Conservation (phyloP, 2,888 invertebrate genomes). For the Nomada fabriciana region DNA sequence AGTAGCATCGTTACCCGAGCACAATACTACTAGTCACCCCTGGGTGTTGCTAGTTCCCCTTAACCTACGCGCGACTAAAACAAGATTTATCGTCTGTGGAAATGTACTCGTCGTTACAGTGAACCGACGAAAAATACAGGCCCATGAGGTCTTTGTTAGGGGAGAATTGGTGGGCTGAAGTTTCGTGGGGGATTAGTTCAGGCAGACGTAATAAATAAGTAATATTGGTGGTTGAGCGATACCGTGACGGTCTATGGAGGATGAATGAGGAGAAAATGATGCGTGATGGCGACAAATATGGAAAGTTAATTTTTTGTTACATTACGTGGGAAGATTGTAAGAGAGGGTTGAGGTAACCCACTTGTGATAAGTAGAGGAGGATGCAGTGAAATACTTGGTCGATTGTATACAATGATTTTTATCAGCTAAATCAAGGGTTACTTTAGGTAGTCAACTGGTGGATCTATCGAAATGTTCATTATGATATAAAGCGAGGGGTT, state of each 20-base stretch:
- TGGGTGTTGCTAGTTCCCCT: slow-evolving; percentile 61
- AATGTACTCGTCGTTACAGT: slow-evolving; percentile 45
- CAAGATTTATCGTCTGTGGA: slow-evolving; percentile 60
- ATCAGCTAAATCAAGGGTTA: slow-evolving; percentile 24
- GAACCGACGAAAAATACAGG: slow-evolving; percentile 30
- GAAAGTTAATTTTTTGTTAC: neutral
- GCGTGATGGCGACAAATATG: neutral
- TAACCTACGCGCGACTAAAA: slow-evolving; percentile 51
- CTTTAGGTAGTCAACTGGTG: slow-evolving; percentile 56
- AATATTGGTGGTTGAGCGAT: neutral
- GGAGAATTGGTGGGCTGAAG: neutral
- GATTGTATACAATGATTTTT: neutral
- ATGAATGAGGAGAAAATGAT: neutral
- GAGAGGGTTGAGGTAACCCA: neutral
- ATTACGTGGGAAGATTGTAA: neutral
- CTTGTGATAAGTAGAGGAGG: neutral
- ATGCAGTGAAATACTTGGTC: neutral
- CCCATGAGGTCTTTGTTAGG: neutral
- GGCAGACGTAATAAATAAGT: neutral
- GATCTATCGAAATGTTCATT: slow-evolving; percentile 45
- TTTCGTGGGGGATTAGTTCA: no score
- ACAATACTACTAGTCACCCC: slow-evolving; percentile 62
- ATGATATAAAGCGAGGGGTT: slow-evolving; percentile 45
- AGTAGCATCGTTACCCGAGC: slow-evolving; percentile 56
- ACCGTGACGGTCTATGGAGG: neutral